Percentiles rank a stretch among this genome's conserved stretches.
phyloP scores from a whole-genome alignment of 1,140 invertebrate species.

The Trachymyrmex septentrionalis region DNA sequence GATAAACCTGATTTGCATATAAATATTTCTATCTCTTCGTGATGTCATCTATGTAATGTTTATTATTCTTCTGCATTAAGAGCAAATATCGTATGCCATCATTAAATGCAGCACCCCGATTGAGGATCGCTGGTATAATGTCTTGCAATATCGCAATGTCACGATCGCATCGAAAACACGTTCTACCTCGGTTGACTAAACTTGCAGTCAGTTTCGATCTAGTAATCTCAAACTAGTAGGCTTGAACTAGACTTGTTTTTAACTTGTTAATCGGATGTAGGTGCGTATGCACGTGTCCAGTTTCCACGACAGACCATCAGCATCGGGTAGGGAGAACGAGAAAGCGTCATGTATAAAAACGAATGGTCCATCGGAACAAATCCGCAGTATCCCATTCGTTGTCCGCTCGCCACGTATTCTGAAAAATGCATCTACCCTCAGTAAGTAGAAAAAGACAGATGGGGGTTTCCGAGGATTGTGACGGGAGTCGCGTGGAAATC shows the following conservation, averaged over 20 bases:
- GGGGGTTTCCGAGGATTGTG: no score
- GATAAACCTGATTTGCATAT: background rate
- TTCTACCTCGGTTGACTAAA: background rate
- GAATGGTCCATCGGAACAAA: constrained; percentile 76
- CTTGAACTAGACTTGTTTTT: constrained; percentile 47
- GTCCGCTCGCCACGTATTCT: constrained; percentile 34
- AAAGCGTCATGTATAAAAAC: constrained; percentile 83
- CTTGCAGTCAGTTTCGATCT: constrained; percentile 53
- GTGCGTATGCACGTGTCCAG: constrained; percentile 71
- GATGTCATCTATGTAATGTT: background rate
- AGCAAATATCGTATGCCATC: background rate
- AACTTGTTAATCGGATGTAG: constrained; percentile 61
- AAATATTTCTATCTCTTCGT: background rate
- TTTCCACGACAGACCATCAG: constrained; percentile 74
- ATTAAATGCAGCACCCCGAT: background rate
- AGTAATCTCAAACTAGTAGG: constrained; percentile 40
- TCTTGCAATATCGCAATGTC: background rate
- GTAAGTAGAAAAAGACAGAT: constrained; percentile 68
- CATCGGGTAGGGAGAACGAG: constrained; percentile 77
- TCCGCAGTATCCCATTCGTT: constrained; percentile 77
- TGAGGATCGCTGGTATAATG: constrained; percentile 15
- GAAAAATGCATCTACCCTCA: constrained; percentile 66
- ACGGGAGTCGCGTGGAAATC: background rate
- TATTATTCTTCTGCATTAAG: background rate
- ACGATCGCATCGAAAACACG: constrained; percentile 31